phyloP scores from a whole-genome alignment of 2,797 vertebrate genomes.

The Melanotaenia pygmaea region DNA sequence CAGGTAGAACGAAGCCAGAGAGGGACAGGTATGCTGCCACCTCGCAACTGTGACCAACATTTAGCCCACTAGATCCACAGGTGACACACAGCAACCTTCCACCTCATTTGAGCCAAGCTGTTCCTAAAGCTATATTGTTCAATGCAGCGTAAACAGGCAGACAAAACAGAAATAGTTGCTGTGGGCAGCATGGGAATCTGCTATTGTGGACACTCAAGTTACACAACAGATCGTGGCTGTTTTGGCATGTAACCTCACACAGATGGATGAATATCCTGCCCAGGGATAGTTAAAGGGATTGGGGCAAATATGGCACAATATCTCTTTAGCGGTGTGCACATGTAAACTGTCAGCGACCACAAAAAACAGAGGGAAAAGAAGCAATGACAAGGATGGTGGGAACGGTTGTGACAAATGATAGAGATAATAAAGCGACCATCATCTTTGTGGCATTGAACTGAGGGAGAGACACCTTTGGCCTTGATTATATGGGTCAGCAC shows the following conservation, averaged over 20 bases:
- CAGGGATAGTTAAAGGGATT: slow-evolving; percentile 44
- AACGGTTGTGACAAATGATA: slow-evolving; percentile 44
- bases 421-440: slow-evolving; percentile 66
- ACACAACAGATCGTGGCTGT: slow-evolving; percentile 41
- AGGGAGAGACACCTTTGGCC: slow-evolving; percentile 65
- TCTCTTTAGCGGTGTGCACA: slow-evolving; percentile 34
- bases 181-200: slow-evolving; percentile 38
- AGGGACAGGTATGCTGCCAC: slow-evolving; percentile 34
- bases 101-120: slow-evolving; percentile 33
- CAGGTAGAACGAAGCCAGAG: slow-evolving; percentile 47
- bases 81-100: slow-evolving; percentile 20
- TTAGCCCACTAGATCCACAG: slow-evolving; percentile 22
- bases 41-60: neutral
- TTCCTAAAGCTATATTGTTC: slow-evolving; percentile 46
- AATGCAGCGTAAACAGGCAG: slow-evolving; percentile 44
- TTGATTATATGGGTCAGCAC: slow-evolving; percentile 76
- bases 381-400: neutral
- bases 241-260: slow-evolving; percentile 62
- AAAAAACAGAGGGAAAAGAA: slow-evolving; percentile 1
- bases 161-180: slow-evolving; percentile 38
- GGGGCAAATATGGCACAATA: slow-evolving; percentile 50
- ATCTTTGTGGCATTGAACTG: slow-evolving; percentile 52
- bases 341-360: slow-evolving; percentile 17
- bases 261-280: slow-evolving; percentile 60
- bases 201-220: slow-evolving; percentile 43